Conservation (phyloP, 1,140 invertebrate genomes). For the Drosophila ironensis region DNA sequence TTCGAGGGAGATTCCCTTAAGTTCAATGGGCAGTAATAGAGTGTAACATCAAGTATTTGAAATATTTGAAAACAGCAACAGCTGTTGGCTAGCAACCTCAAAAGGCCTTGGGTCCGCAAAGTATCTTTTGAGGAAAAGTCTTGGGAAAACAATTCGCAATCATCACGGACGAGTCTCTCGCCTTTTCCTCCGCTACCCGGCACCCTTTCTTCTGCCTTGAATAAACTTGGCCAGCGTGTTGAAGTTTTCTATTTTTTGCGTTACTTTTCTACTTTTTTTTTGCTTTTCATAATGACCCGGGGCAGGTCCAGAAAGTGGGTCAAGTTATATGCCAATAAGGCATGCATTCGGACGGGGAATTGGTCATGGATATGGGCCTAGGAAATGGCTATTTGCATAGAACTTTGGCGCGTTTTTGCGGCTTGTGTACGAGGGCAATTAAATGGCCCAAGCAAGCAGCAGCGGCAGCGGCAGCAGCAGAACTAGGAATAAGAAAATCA, state of each 20-base stretch:
- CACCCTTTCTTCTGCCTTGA: not conserved
- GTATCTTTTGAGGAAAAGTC: slow-evolving; percentile 37
- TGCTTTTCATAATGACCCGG: slow-evolving; percentile 40
- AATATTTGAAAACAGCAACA: slow-evolving; percentile 47
- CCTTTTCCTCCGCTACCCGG: not conserved
- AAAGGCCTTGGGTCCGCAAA: slow-evolving; percentile 14
- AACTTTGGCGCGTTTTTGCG: slow-evolving; percentile 70
- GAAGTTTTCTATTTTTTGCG: too few relatives aligned
- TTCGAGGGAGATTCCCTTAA: not conserved
- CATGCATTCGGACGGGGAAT: slow-evolving; percentile 22
- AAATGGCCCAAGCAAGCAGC: slow-evolving; percentile 20
- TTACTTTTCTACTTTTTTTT: slow-evolving; percentile 8
- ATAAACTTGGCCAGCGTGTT: slow-evolving; percentile 23
- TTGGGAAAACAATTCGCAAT: slow-evolving; percentile 43
- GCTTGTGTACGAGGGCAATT: slow-evolving; percentile 51
- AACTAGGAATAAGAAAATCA: slow-evolving; percentile 62
- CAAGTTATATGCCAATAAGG: slow-evolving; percentile 41
- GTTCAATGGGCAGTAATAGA: not conserved
- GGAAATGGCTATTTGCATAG: slow-evolving; percentile 65
- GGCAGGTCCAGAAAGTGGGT: slow-evolving; percentile 33
- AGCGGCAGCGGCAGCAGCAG: not conserved
- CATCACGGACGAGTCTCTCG: slow-evolving; percentile 6
- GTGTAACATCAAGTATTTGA: slow-evolving; percentile 30
- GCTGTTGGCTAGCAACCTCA: slow-evolving; percentile 33
- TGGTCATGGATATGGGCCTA: slow-evolving; percentile 17